phyloP scores from a whole-genome alignment of 2,888 invertebrate species.

The Tridacna crocea region DNA sequence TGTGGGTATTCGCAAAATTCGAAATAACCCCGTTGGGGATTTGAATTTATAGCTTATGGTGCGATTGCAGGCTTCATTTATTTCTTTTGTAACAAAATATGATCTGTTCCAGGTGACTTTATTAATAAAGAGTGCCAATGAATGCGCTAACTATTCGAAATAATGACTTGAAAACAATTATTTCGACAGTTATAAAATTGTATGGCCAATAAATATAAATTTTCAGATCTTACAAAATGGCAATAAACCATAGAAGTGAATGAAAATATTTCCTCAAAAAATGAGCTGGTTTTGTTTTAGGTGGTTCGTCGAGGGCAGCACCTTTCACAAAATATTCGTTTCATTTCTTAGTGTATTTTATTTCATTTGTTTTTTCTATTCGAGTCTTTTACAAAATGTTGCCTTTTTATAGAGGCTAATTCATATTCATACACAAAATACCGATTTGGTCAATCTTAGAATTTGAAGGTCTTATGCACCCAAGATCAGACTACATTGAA shows the following conservation, averaged over 20 bases:
- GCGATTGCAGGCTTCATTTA: not conserved
- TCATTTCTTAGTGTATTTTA: too few relatives aligned
- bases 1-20: too few relatives aligned
- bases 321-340: too few relatives aligned
- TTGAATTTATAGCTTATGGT: not conserved
- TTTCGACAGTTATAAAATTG: not conserved
- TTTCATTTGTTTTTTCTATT: too few relatives aligned
- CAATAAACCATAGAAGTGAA: not conserved
- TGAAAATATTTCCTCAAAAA: not conserved
- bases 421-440: too few relatives aligned
- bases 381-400: too few relatives aligned
- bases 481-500: too few relatives aligned
- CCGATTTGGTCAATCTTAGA: too few relatives aligned
- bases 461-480: too few relatives aligned
- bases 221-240: not conserved
- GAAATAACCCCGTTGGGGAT: not conserved
- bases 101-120: not conserved
- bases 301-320: too few relatives aligned
- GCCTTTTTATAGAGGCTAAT: too few relatives aligned
- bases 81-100: constrained; percentile 4
- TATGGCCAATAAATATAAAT: not conserved
- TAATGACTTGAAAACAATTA: not conserved
- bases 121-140: not conserved
- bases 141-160: constrained; percentile 6
- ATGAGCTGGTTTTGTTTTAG: too few relatives aligned